A percentile compares a stretch with the other conserved stretches of the same genome.
Evolutionary conservation across 2,888 invertebrate genomes (phyloP).

Genomic region (Harpalus rubripes): DNA sequence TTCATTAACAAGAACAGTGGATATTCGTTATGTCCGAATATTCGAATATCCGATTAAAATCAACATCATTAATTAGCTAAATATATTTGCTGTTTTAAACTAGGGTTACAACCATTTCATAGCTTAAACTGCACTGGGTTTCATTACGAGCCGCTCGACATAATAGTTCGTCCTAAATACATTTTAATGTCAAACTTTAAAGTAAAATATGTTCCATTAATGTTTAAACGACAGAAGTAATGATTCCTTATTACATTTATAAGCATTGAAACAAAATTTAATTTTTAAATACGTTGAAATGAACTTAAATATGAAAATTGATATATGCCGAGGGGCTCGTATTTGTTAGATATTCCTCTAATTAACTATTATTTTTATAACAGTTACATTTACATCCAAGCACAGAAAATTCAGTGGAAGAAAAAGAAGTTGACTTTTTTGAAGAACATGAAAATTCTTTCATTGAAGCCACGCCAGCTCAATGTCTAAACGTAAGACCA

Average conservation of each 20-base stretch:
- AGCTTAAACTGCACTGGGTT: conserved; percentile 57
- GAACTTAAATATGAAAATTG: too few relatives aligned
- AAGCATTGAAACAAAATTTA: too few relatives aligned
- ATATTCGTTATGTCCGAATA: too few relatives aligned
- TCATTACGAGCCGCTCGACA: not conserved
- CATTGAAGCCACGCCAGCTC: conserved; percentile 68
- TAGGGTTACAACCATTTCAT: conserved; percentile 47
- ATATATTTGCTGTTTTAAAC: not conserved
- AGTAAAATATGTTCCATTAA: conserved; percentile 17
- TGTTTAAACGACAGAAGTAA: not conserved
- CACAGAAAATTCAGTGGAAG: conserved; percentile 80
- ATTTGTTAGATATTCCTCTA: conserved; percentile 26
- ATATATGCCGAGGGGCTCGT: too few relatives aligned
- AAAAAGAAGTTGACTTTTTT: conserved; percentile 94
- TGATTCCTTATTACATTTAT: too few relatives aligned
- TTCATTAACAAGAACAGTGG: too few relatives aligned
- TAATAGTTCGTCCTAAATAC: too few relatives aligned
- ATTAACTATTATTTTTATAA: conserved; percentile 68
- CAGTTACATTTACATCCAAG: conserved; percentile 87
- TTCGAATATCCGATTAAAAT: too few relatives aligned
- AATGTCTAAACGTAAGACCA: conserved; percentile 59
- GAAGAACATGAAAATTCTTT: conserved; percentile 83
- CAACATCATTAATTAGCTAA: too few relatives aligned
- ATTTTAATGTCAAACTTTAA: too few relatives aligned
- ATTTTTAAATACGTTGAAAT: too few relatives aligned